Evolutionary conservation across 2,113 vertebrate species (phyloP).

Genomic region (Scomber scombrus): DNA sequence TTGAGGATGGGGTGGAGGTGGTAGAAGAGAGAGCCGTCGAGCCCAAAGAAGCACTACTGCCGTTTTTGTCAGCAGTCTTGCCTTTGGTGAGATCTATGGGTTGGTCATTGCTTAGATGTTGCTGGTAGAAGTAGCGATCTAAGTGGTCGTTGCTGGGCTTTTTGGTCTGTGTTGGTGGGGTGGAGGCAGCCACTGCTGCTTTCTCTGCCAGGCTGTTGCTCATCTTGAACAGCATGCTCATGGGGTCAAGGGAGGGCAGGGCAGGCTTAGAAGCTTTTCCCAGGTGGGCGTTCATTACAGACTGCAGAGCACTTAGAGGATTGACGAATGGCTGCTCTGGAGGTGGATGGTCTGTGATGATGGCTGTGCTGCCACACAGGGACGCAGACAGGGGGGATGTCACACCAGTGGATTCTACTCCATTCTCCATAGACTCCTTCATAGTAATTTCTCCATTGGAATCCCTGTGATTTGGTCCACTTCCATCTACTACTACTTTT

Average conservation of each 20-base stretch:
- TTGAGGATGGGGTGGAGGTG: conserved; percentile 92
- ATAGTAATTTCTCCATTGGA: conserved; percentile 86
- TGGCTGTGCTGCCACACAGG: conserved; percentile 93
- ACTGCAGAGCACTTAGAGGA: conserved; percentile 97
- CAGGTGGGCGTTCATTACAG: conserved; percentile 98
- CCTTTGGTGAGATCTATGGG: conserved; percentile 99
- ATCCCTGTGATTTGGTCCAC: conserved; percentile 85
- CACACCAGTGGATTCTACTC: conserved; percentile 85
- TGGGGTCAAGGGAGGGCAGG: conserved; percentile 95
- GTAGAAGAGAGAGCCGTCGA: conserved; percentile 92
- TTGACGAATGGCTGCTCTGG: conserved; percentile 98
- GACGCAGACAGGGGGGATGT: conserved; percentile 84
- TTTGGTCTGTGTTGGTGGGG: conserved; percentile 93
- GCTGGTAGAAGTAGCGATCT: conserved; percentile 96
- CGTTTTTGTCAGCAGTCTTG: conserved; percentile 88
- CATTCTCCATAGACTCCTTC: conserved; percentile 90
- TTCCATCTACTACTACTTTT: conserved; percentile 77
- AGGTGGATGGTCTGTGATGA: conserved; percentile 97
- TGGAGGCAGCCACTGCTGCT: conserved; percentile 92
- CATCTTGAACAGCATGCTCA: conserved; percentile 99
- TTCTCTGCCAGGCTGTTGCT: conserved; percentile 99
- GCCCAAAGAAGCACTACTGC: conserved; percentile 91
- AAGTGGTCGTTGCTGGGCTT: conserved; percentile 90
- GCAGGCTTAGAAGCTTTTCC: conserved; percentile 98
- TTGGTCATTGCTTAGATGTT: conserved; percentile 93